Percentiles rank a stretch among this genome's conserved stretches.
These are phyloP conservation scores for Saccostrea glomerata DNA, from an alignment of 1,140 invertebrate genomes.

Conservation along the genomic window DNA sequence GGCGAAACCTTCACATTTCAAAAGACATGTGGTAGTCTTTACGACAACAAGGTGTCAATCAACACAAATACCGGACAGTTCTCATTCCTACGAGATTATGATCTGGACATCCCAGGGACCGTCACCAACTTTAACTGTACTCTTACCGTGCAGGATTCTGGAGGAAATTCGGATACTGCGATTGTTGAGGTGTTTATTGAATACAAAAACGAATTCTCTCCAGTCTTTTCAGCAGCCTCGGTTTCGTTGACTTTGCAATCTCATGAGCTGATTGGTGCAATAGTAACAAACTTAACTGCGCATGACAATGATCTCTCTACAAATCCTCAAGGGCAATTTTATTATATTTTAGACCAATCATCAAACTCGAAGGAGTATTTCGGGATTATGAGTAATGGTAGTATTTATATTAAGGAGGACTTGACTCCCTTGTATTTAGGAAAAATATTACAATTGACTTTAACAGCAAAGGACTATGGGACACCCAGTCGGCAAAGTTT, in stretches of 20 bases:
- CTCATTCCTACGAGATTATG: background rate
- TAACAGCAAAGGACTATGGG: background rate
- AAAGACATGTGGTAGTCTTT: conserved; percentile 22
- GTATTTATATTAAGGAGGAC: conserved; percentile 44
- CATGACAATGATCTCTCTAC: conserved; percentile 32
- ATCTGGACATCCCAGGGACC: background rate
- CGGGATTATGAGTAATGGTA: conserved; percentile 39
- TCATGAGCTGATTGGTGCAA: conserved; percentile 38
- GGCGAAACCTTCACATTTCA: conserved; percentile 24
- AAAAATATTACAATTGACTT: background rate
- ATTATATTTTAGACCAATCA: conserved; percentile 35
- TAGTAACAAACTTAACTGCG: conserved; percentile 19
- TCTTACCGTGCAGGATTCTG: conserved; percentile 34
- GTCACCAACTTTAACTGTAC: background rate
- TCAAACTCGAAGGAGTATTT: conserved; percentile 12
- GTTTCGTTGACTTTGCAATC: conserved; percentile 12
- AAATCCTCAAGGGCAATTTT: conserved; percentile 15
- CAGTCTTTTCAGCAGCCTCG: background rate
- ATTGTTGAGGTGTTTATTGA: conserved; percentile 12
- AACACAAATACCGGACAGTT: conserved; percentile 30
- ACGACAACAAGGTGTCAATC: conserved; percentile 18
- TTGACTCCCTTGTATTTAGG: conserved; percentile 13
- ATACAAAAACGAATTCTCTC: conserved; percentile 42
- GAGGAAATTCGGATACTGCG: background rate
- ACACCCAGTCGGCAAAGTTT: background rate